Conservation (phyloP, 2,113 vertebrate species). For the Pomatostomus ruficeps region DNA sequence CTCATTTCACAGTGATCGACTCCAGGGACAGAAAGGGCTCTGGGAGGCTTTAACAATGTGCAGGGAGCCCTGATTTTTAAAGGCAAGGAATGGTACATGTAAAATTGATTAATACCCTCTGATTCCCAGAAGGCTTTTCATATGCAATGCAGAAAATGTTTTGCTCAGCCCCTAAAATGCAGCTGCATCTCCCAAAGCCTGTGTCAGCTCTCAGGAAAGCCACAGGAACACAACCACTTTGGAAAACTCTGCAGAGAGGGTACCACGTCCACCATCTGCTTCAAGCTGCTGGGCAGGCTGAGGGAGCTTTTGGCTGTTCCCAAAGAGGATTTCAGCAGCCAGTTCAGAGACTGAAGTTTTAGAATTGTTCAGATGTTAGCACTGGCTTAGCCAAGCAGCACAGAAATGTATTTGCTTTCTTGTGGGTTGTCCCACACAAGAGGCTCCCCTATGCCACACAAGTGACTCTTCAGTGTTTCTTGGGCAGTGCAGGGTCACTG, state of each 20-base stretch:
- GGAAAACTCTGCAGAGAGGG: background rate
- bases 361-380: background rate
- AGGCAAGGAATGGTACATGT: constrained; percentile 21
- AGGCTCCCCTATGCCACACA: background rate
- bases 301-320: accelerated
- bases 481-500: background rate
- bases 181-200: constrained; percentile 15
- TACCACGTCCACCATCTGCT: background rate
- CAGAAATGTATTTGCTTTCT: background rate
- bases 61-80: constrained; percentile 18
- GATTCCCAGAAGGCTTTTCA: constrained; percentile 44
- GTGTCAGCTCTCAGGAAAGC: background rate
- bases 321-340: background rate
- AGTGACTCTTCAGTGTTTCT: background rate
- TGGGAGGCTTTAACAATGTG: background rate
- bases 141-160: constrained; percentile 12
- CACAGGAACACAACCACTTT: accelerated
- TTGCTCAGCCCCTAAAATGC: constrained; percentile 14
- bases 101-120: constrained; percentile 50
- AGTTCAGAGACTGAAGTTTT: background rate
- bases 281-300: background rate
- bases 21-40: constrained; percentile 1
- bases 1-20: constrained; percentile 33
- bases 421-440: background rate
- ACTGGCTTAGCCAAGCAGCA: background rate